Evolutionary conservation across 2,113 vertebrate species (phyloP).

Genomic region (Lepidothrix coronata): DNA sequence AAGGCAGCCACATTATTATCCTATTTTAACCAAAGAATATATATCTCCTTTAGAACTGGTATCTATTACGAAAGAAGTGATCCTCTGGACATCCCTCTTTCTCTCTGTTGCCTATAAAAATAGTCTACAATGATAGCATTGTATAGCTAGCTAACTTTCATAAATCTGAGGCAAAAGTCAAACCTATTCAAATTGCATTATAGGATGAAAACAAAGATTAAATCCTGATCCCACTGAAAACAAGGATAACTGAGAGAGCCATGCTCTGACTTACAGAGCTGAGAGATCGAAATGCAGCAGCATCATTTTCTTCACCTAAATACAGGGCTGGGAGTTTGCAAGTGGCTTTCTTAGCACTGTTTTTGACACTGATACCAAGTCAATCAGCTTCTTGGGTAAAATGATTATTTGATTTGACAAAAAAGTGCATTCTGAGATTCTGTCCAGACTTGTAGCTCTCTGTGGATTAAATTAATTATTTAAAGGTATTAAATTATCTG

Average conservation of each 20-base stretch:
- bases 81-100: not conserved
- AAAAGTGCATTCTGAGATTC: not conserved
- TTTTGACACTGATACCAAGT: not conserved
- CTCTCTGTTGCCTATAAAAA: not conserved
- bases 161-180: not conserved
- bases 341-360: not conserved
- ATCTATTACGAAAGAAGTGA: not conserved
- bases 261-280: not conserved
- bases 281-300: not conserved
- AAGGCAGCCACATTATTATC: not conserved
- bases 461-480: not conserved
- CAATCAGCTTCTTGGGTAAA: not conserved
- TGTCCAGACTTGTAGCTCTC: not conserved
- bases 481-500: not conserved
- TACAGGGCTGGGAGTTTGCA: not conserved
- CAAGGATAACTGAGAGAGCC: not conserved
- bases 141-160: not conserved
- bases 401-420: not conserved
- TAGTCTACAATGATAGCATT: not conserved
- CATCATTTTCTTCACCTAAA: not conserved
- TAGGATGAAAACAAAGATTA: not conserved
- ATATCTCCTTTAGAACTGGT: not conserved
- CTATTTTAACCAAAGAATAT: not conserved
- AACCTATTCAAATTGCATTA: not conserved
- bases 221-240: not conserved